Conservation (phyloP, 2,888 invertebrate species). For the Orchesellides sinensis region DNA sequence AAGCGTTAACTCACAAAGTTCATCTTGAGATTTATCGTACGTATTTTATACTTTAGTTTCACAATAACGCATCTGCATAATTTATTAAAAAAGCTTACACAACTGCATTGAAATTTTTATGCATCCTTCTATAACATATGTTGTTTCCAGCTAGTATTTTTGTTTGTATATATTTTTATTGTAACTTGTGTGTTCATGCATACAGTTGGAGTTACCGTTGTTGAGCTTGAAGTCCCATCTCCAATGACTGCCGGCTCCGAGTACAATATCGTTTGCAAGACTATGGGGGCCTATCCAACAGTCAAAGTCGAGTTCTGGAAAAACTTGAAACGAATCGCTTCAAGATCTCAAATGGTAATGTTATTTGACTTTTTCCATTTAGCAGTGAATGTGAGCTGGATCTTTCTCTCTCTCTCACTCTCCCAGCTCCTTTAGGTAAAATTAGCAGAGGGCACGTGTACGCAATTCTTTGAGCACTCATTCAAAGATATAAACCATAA, state of each 20-base stretch:
- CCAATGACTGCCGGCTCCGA: conserved; percentile 72
- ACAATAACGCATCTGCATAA: background rate
- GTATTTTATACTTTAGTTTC: conserved; percentile 74
- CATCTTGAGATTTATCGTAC: conserved; percentile 85
- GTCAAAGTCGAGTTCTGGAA: conserved; percentile 74
- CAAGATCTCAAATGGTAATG: conserved; percentile 73
- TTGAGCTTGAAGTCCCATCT: conserved; percentile 72
- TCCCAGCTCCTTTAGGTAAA: background rate
- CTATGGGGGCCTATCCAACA: conserved; percentile 71
- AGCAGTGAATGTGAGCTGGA: conserved; percentile 33
- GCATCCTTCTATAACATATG: too few relatives aligned
- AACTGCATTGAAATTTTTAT: background rate
- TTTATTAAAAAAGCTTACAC: background rate
- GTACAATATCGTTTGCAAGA: conserved; percentile 69
- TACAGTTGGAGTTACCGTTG: conserved; percentile 71
- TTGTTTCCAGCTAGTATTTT: too few relatives aligned
- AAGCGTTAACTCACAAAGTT: conserved; percentile 84
- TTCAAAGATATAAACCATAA: background rate
- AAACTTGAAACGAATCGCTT: conserved; percentile 71
- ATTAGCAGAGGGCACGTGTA: conserved; percentile 30
- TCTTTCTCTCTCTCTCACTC: conserved; percentile 3
- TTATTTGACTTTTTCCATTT: conserved; percentile 56
- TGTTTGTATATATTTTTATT: background rate
- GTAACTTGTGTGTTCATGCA: conserved; percentile 7
- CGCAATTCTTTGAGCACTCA: background rate